Percentiles rank a stretch among this genome's conserved stretches.
These are phyloP conservation scores for Thalpophila matura DNA, from an alignment of 2,888 invertebrate genomes.

Conservation along the genomic window DNA sequence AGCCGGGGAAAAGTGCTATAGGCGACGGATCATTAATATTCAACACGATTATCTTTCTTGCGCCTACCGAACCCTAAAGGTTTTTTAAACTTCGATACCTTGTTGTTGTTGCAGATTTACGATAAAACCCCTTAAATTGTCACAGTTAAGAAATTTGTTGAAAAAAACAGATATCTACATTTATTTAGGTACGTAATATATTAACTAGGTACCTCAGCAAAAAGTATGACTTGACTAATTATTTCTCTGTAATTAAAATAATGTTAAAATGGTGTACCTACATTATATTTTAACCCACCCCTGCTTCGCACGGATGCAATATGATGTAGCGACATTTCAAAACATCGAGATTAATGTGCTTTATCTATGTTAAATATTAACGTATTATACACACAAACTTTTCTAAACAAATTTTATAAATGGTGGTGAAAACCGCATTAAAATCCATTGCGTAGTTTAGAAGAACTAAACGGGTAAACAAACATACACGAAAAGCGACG, in stretches of 20 bases:
- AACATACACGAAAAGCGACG: too few relatives aligned
- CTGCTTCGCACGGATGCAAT: too few relatives aligned
- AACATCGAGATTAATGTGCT: too few relatives aligned
- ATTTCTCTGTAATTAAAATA: slow-evolving; percentile 42
- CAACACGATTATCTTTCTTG: not conserved
- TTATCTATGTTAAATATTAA: too few relatives aligned
- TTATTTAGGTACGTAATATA: slow-evolving; percentile 27
- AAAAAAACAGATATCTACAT: slow-evolving; percentile 18
- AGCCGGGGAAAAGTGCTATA: not conserved
- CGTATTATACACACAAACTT: too few relatives aligned
- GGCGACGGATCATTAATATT: not conserved
- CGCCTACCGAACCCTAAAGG: slow-evolving; percentile 1
- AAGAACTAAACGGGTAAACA: too few relatives aligned
- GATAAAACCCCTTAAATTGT: slow-evolving; percentile 36
- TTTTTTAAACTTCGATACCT: too few relatives aligned
- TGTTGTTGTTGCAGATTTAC: slow-evolving; percentile 13
- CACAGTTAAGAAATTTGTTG: slow-evolving; percentile 19
- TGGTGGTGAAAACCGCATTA: too few relatives aligned
- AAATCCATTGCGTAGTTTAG: too few relatives aligned
- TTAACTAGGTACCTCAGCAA: slow-evolving; percentile 22
- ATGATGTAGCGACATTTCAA: too few relatives aligned
- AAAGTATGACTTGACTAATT: slow-evolving; percentile 25
- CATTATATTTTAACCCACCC: slow-evolving; percentile 38
- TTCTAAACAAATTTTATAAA: too few relatives aligned
- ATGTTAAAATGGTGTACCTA: slow-evolving; percentile 50